Evolutionary conservation across 1,140 invertebrate genomes (phyloP).

Genomic region (Drosophila kanapiae): DNA sequence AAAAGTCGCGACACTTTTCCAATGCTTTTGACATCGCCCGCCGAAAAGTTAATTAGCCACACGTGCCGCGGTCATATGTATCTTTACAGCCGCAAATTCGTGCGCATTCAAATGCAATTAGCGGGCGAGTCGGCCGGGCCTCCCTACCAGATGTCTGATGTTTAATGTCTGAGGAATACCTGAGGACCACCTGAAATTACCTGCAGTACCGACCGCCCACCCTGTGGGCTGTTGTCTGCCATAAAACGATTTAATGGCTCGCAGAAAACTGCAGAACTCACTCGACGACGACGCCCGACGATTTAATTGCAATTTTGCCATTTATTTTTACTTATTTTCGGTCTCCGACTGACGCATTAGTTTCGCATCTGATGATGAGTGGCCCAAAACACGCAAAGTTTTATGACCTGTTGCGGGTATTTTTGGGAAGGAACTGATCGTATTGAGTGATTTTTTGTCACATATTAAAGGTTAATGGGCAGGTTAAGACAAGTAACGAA

Average conservation of each 20-base stretch:
- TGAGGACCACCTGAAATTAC: slow-evolving; percentile 16
- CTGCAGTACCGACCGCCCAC: not conserved
- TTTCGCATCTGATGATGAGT: slow-evolving; percentile 18
- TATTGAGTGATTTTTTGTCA: not conserved
- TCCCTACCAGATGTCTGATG: slow-evolving; percentile 26
- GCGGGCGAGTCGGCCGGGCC: not conserved
- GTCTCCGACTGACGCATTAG: slow-evolving; percentile 30
- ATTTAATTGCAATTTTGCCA: slow-evolving; percentile 36
- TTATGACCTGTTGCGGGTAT: slow-evolving; percentile 28
- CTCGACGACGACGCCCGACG: not conserved
- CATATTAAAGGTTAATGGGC: not conserved
- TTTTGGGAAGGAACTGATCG: not conserved
- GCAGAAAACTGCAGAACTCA: slow-evolving; percentile 13
- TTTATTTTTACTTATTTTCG: slow-evolving; percentile 13
- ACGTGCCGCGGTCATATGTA: slow-evolving; percentile 32
- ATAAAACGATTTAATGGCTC: slow-evolving; percentile 48
- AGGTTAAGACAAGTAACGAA: not conserved
- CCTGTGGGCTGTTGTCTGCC: not conserved
- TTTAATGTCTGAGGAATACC: slow-evolving; percentile 11
- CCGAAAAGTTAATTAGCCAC: slow-evolving; percentile 46
- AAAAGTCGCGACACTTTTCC: slow-evolving; percentile 21
- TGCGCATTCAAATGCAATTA: slow-evolving; percentile 45
- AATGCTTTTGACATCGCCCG: slow-evolving; percentile 12
- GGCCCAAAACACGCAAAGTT: slow-evolving; percentile 1
- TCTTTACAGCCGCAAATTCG: slow-evolving; percentile 25